phyloP scores from a whole-genome alignment of 2,113 vertebrate genomes.

The Marcusenius ussheri region DNA sequence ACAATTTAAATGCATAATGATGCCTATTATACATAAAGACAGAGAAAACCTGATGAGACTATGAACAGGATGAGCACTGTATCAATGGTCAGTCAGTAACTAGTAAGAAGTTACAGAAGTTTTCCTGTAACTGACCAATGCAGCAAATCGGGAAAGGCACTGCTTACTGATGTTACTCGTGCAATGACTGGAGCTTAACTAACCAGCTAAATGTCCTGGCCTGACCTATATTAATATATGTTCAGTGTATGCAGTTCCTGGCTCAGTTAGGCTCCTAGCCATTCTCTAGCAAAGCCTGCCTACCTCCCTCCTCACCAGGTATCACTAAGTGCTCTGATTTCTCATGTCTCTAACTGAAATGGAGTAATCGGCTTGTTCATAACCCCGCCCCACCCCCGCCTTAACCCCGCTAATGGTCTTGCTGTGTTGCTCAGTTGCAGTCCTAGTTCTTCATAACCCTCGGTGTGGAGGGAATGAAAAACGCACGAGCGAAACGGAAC shows the following conservation, averaged over 20 bases:
- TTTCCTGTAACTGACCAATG: conserved; percentile 1
- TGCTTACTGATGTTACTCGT: background rate
- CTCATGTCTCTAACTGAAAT: background rate
- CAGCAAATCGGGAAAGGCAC: background rate
- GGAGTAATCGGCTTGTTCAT: background rate
- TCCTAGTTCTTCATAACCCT: background rate
- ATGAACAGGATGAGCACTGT: background rate
- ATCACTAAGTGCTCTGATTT: background rate
- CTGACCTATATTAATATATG: background rate
- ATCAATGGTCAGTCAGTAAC: background rate
- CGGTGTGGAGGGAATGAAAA: background rate
- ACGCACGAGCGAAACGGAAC: background rate
- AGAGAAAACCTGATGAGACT: background rate
- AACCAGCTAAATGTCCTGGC: background rate
- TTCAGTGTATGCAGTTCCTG: background rate
- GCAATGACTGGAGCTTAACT: background rate
- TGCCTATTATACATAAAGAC: background rate
- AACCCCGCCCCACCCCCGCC: background rate
- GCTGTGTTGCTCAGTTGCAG: background rate
- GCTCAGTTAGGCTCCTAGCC: background rate
- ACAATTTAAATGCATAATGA: conserved; percentile 7
- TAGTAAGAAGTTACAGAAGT: background rate
- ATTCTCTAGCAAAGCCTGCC: background rate
- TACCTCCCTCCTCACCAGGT: background rate
- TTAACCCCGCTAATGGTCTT: background rate